Percentiles rank a stretch among this genome's conserved stretches.
Conservation (phyloP, 2,797 vertebrate species). For the Dicrostonyx torquatus region DNA sequence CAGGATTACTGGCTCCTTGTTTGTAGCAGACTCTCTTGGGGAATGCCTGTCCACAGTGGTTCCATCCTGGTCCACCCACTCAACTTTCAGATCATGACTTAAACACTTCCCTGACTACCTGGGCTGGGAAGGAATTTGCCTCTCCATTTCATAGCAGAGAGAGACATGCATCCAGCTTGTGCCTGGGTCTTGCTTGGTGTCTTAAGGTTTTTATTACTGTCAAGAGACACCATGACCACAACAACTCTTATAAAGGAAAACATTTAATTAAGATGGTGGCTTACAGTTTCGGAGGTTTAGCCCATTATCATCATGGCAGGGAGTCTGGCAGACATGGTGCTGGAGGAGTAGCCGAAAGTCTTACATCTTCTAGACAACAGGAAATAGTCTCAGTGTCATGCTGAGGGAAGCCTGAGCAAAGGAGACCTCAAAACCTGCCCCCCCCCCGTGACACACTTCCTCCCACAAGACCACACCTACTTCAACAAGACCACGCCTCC, state of each 20-base stretch:
- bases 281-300: background rate
- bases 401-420: background rate
- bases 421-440: background rate
- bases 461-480: background rate
- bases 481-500: background rate
- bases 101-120: background rate
- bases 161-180: fast-evolving
- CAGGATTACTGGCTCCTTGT: background rate
- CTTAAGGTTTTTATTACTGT: background rate
- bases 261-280: background rate
- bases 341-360: background rate
- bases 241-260: background rate
- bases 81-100: background rate
- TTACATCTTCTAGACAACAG: background rate
- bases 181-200: background rate
- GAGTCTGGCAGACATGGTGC: background rate
- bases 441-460: background rate
- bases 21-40: background rate
- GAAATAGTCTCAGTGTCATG: background rate
- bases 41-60: fast-evolving
- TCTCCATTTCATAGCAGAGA: too few relatives aligned
- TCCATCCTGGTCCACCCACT: background rate
- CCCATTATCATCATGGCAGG: background rate
- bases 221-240: background rate
- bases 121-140: fast-evolving